Base-by-base conservation (phyloP, 2,888 invertebrate genomes). In the Polydrusus tereticollis region DNA sequence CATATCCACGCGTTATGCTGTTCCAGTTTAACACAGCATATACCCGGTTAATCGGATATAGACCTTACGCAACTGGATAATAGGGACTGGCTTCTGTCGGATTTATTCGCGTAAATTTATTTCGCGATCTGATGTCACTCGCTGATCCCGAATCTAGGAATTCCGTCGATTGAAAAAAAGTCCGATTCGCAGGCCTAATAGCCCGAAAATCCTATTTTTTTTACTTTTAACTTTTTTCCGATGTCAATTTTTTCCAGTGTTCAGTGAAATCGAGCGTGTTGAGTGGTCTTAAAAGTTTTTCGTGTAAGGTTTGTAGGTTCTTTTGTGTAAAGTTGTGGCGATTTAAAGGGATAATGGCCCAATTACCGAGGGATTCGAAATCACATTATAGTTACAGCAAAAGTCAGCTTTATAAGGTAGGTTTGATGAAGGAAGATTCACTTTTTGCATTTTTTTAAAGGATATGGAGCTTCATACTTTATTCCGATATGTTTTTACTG, bases 81-180 rank as follows among this genome's bases (percentile, higher is more conserved):
- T 78, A 77, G 65, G 59, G 76, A 55, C 18, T 41, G 45, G 59
- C 57, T 36, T 0, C 50, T 45, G 72, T 63, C 77, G 77, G 78
- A 77, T 78, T 80, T 77, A 76, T 78, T 77, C 77, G 72, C 73
- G 76, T 75, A 74, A 78, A 78, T 81, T 80, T 81, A 80, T 82
- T 81, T 80, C 77, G 79, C 81, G 78, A 72, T 77, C 79, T 80
- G 81, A 82, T 81, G 79, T 82, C 81, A 82, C 73, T 59, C 52
- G 65, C 72, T 71, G 41, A 26, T 70, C 59, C 47, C 64, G 47
- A 63, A 73, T 69, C 71, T 69, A 55, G 74, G 69, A 72, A 75
- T 74, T 62, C 26, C 74, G 63, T 23, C 47, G 68, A 72, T 72
- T 72, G 69, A 57, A 65, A 64, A 71, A 63, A 36, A 55, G 59